phyloP scores from a whole-genome alignment of 1,140 invertebrate species.

The Lamellibrachia luymesi region DNA sequence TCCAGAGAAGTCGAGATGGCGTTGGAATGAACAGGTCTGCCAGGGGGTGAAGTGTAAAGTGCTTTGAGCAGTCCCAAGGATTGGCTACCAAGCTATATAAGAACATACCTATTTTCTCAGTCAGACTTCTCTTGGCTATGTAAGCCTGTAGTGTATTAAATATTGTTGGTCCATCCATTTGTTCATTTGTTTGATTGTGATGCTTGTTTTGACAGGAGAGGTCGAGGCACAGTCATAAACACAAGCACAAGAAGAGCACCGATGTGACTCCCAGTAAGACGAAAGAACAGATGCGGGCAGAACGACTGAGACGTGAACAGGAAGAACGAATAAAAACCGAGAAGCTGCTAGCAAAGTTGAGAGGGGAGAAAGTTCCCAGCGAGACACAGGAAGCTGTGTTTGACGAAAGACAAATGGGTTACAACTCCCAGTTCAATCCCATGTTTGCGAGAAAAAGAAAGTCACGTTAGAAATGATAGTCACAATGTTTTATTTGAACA shows the following conservation, averaged over 20 bases:
- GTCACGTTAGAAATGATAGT: not conserved
- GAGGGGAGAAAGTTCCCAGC: slow-evolving; percentile 59
- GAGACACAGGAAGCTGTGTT: slow-evolving; percentile 34
- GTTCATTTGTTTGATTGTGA: not conserved
- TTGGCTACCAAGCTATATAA: too few relatives aligned
- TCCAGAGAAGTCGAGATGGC: too few relatives aligned
- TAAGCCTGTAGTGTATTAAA: not conserved
- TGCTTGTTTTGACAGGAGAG: not conserved
- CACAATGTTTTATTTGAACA: not conserved
- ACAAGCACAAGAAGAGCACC: slow-evolving; percentile 41
- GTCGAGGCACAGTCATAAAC: slow-evolving; percentile 35
- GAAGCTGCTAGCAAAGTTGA: slow-evolving; percentile 66
- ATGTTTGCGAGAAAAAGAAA: slow-evolving; percentile 39
- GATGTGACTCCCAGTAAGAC: slow-evolving; percentile 42
- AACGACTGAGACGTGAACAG: slow-evolving; percentile 76
- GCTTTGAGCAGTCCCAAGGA: too few relatives aligned
- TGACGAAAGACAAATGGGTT: slow-evolving; percentile 68
- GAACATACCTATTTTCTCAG: too few relatives aligned
- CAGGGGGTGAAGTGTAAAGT: too few relatives aligned
- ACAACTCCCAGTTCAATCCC: slow-evolving; percentile 92
- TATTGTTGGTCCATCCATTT: not conserved
- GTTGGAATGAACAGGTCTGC: too few relatives aligned
- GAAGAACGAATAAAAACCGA: slow-evolving; percentile 73
- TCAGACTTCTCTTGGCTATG: too few relatives aligned
- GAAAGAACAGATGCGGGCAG: slow-evolving; percentile 74